Percentiles rank a stretch among this genome's conserved stretches.
These are phyloP conservation scores for Eriocheir sinensis DNA, from an alignment of 1,140 invertebrate genomes.

Conservation along the genomic window DNA sequence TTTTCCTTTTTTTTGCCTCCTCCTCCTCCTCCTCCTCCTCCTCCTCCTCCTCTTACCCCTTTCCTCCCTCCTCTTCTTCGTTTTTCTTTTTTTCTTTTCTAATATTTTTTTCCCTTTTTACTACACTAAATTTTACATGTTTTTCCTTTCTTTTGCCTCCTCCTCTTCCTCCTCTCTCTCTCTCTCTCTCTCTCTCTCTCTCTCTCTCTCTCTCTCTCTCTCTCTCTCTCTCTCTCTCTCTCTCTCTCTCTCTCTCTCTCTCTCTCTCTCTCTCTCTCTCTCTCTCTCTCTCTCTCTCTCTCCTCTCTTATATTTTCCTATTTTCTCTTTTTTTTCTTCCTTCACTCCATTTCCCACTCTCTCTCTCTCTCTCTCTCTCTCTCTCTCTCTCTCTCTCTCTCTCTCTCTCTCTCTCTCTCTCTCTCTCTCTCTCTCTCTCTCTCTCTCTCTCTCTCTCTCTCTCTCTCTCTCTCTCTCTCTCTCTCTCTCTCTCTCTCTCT, in stretches of 20 bases:
- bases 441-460: not conserved
- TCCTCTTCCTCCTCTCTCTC: not conserved
- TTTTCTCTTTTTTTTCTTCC: not conserved
- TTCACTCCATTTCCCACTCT: not conserved
- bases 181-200: too few species aligned
- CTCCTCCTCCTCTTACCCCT: too few species aligned
- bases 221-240: slow-evolving; percentile 1
- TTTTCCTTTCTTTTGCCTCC: not conserved
- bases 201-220: too few species aligned
- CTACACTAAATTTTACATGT: too few species aligned
- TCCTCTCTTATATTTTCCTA: not conserved
- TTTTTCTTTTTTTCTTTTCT: too few species aligned
- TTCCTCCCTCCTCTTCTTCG: too few species aligned
- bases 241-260: slow-evolving; percentile 43
- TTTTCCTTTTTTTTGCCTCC: too few species aligned
- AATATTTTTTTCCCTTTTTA: too few species aligned
- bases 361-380: not conserved
- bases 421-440: not conserved
- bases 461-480: not conserved
- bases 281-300: not conserved
- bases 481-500: not conserved
- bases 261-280: slow-evolving; percentile 41
- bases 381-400: not conserved
- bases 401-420: not conserved
- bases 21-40: too few species aligned